Conservation (phyloP, 2,888 invertebrate genomes). For the Nebria salina region DNA sequence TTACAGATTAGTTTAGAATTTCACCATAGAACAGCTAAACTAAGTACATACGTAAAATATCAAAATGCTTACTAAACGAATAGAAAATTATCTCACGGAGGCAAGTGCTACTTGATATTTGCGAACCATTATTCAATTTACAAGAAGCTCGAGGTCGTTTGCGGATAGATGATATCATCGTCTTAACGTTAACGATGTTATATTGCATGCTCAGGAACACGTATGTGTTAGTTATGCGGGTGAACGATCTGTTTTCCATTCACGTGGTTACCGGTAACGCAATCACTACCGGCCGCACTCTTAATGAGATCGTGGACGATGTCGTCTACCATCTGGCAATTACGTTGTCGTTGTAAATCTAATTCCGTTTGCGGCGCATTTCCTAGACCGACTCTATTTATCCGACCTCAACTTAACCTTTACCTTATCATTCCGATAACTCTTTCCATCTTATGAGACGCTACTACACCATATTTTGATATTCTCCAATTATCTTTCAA, state of each 20-base stretch:
- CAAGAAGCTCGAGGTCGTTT: background rate
- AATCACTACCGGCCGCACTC: conserved; percentile 44
- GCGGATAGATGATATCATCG: background rate
- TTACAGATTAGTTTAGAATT: too few species aligned
- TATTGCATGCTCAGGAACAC: background rate
- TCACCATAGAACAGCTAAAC: too few species aligned
- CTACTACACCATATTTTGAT: background rate
- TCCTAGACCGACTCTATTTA: conserved; percentile 12
- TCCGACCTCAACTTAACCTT: background rate
- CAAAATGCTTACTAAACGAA: background rate
- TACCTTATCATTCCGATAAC: background rate
- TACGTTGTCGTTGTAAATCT: conserved; percentile 44
- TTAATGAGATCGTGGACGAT: conserved; percentile 37
- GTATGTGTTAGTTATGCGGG: background rate
- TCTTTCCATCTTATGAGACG: background rate
- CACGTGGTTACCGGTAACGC: conserved; percentile 28
- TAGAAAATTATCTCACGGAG: background rate
- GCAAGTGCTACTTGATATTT: background rate
- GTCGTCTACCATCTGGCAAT: conserved; percentile 33
- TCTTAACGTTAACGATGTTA: background rate
- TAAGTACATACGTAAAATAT: too few species aligned
- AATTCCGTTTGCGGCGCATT: conserved; percentile 41
- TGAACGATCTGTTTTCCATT: conserved; percentile 12
- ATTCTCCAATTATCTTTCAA: background rate
- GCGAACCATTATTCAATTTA: background rate